Conservation (phyloP, 2,797 vertebrate genomes). For the Thamnophis elegans region DNA sequence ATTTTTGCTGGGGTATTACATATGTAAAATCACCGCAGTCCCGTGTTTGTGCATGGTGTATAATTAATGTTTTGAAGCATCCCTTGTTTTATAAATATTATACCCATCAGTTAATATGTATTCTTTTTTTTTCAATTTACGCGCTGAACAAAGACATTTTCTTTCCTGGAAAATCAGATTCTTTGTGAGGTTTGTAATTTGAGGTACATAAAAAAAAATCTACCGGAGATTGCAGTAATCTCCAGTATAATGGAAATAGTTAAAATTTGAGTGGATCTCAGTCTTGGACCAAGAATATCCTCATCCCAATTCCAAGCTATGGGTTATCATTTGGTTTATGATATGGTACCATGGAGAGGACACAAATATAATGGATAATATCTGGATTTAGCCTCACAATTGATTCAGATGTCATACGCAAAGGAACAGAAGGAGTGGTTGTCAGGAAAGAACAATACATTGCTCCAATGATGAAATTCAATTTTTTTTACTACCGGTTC, state of each 20-base stretch:
- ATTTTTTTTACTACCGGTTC: no score
- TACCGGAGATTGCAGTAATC: neutral
- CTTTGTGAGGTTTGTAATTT: neutral
- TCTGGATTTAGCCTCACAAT: conserved; percentile 18
- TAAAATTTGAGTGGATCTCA: neutral
- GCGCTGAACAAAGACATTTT: neutral
- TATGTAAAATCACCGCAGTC: conserved; percentile 33
- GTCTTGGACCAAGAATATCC: neutral
- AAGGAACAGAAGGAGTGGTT: neutral
- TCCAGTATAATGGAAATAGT: neutral
- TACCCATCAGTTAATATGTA: conserved; percentile 18
- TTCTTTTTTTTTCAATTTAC: neutral
- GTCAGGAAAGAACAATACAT: conserved; percentile 33
- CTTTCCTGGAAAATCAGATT: conserved; percentile 16
- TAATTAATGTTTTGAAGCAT: conserved; percentile 62
- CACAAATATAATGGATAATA: neutral
- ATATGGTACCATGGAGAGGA: neutral
- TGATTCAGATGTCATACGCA: neutral
- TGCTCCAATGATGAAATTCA: neutral
- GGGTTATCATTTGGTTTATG: neutral
- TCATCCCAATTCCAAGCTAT: neutral
- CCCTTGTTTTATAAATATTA: conserved; percentile 35
- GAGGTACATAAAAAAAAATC: neutral
- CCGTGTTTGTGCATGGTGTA: conserved; percentile 45
- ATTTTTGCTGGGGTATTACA: conserved; percentile 53